Percentiles rank a stretch among this genome's conserved stretches.
Conservation (phyloP, 2,797 vertebrate species). For the Myotis planiceps region DNA sequence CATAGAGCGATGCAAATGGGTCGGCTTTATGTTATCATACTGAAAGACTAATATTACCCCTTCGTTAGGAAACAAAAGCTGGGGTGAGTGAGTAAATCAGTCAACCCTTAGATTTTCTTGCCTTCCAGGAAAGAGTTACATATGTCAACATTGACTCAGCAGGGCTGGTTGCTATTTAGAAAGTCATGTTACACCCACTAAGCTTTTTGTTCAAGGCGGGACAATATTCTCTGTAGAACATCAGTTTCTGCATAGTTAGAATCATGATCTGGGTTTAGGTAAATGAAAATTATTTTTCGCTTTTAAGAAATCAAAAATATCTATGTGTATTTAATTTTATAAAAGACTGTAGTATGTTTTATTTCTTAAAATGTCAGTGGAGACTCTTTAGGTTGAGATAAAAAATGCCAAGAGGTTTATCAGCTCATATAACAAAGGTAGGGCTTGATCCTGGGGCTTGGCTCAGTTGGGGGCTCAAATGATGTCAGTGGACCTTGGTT, state of each 20-base stretch:
- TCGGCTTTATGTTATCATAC: slow-evolving; percentile 71
- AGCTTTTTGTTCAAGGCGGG: slow-evolving; percentile 46
- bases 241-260: slow-evolving; percentile 16
- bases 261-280: neutral
- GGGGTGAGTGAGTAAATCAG: slow-evolving; percentile 70
- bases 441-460: neutral
- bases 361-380: neutral
- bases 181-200: neutral
- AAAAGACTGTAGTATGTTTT: neutral
- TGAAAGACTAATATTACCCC: slow-evolving; percentile 81
- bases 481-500: neutral
- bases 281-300: neutral
- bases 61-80: slow-evolving; percentile 70
- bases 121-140: slow-evolving; percentile 77
- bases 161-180: slow-evolving; percentile 14
- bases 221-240: slow-evolving; percentile 33
- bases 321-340: neutral
- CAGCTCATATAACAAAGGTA: neutral
- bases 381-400: slow-evolving; percentile 29
- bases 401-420: slow-evolving; percentile 60
- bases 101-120: slow-evolving; percentile 44
- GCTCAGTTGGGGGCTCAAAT: neutral
- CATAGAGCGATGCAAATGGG: slow-evolving; percentile 69
- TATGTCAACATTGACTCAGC: slow-evolving; percentile 81
- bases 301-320: neutral